Conservation (phyloP, 2,888 invertebrate species). For the Nemapogon koenigi region DNA sequence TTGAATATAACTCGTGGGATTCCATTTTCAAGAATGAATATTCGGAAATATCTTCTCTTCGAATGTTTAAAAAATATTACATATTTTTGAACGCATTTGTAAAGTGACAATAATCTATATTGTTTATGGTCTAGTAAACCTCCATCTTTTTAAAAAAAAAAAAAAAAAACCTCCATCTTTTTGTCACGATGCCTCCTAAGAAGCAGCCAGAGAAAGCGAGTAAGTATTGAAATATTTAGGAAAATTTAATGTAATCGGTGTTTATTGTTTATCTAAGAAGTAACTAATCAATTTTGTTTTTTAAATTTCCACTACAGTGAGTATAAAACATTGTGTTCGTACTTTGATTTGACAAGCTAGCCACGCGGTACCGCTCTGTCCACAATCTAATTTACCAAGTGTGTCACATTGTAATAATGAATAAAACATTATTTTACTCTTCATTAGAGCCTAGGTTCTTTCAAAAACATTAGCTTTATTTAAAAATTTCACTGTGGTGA, state of each 20-base stretch:
- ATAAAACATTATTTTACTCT: too few relatives aligned
- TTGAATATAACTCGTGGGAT: too few relatives aligned
- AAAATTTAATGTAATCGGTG: too few relatives aligned
- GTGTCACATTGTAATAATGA: background rate
- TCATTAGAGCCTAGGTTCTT: background rate
- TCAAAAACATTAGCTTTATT: background rate
- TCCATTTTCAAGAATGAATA: too few relatives aligned
- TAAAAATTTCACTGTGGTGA: background rate
- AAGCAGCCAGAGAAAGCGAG: conserved; percentile 88
- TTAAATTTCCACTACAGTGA: background rate
- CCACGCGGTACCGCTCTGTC: conserved; percentile 34
- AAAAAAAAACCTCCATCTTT: conserved; percentile 50
- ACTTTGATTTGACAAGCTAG: conserved; percentile 15
- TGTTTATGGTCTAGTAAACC: conserved; percentile 3
- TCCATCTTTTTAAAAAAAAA: conserved; percentile 17
- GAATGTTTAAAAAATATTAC: too few relatives aligned
- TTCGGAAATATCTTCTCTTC: too few relatives aligned
- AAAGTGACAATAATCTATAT: conserved; percentile 5
- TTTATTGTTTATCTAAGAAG: background rate
- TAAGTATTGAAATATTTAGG: conserved; percentile 44
- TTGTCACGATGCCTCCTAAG: conserved; percentile 81
- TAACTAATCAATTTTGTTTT: background rate
- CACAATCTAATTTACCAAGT: background rate
- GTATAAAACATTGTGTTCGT: background rate
- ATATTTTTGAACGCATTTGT: conserved; percentile 6